These are phyloP conservation scores for Tigriopus californicus DNA, from an alignment of 2,888 invertebrate genomes.

Conservation along the genomic window DNA sequence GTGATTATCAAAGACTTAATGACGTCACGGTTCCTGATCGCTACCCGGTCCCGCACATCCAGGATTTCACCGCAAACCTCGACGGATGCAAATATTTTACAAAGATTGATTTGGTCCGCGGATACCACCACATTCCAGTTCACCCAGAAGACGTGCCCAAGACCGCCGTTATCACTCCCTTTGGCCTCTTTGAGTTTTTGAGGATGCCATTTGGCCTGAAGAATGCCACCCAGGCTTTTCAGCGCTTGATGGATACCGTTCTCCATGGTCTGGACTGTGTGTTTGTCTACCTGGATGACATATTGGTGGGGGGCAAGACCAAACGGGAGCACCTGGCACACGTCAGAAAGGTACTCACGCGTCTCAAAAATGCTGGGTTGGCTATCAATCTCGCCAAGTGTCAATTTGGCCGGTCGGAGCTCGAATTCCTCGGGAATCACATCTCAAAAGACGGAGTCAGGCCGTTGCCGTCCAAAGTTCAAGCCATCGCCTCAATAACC, in stretches of 20 bases:
- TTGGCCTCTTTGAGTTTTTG: slow-evolving; percentile 26
- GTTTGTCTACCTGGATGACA: slow-evolving; percentile 25
- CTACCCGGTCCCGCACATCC: slow-evolving; percentile 27
- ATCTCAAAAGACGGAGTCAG: slow-evolving; percentile 13
- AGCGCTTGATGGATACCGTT: slow-evolving; percentile 23
- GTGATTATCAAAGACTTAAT: slow-evolving; percentile 26
- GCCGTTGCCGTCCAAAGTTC: slow-evolving; percentile 14
- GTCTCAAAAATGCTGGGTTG: neutral
- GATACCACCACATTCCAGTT: slow-evolving; percentile 28
- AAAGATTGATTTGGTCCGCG: slow-evolving; percentile 22
- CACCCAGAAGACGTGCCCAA: slow-evolving; percentile 24
- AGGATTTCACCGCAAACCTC: slow-evolving; percentile 23
- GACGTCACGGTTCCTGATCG: slow-evolving; percentile 23
- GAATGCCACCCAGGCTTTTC: slow-evolving; percentile 28
- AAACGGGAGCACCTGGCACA: neutral
- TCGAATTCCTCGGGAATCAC: slow-evolving; percentile 15
- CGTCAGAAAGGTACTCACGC: neutral
- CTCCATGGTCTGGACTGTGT: slow-evolving; percentile 22
- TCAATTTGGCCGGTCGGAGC: neutral
- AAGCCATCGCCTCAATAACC: neutral
- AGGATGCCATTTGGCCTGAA: slow-evolving; percentile 26
- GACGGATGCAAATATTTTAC: slow-evolving; percentile 17
- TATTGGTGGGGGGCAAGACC: slow-evolving; percentile 18
- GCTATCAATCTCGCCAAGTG: neutral
- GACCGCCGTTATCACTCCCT: slow-evolving; percentile 26